A percentile compares a stretch with the other conserved stretches of the same genome.
These are phyloP conservation scores for Oceanites oceanicus DNA, from an alignment of 2,113 vertebrate species.

Conservation along the genomic window DNA sequence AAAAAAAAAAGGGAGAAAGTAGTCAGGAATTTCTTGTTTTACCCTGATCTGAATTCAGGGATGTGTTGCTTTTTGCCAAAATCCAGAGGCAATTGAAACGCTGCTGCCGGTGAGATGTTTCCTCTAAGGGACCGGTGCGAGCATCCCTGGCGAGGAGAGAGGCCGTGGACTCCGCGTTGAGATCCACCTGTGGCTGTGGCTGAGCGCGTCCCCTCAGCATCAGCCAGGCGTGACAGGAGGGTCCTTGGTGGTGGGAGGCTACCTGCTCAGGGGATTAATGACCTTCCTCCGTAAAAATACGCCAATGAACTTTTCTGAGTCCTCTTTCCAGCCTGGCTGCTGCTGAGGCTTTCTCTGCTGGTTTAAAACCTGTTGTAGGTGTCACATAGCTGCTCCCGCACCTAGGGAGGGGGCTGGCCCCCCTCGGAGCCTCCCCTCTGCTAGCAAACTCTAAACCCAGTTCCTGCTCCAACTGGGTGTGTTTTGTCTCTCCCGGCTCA, in stretches of 20 bases:
- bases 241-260: neutral
- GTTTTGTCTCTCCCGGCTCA: neutral
- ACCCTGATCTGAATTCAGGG: neutral
- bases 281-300: neutral
- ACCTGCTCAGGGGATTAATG: accelerated
- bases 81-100: accelerated
- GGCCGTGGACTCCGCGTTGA: accelerated
- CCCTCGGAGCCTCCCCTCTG: accelerated
- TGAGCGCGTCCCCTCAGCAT: neutral
- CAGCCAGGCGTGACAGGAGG: neutral
- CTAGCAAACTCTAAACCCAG: neutral
- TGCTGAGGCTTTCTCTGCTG: neutral
- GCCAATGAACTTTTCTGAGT: neutral
- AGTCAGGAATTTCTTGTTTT: neutral
- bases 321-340: neutral
- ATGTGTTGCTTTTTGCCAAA: neutral
- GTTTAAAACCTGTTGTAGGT: neutral
- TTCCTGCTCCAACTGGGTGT: neutral
- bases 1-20: neutral
- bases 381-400: neutral
- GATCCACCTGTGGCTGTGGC: neutral
- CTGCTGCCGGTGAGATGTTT: neutral
- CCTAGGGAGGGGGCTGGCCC: neutral
- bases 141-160: neutral
- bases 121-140: accelerated